phyloP scores from a whole-genome alignment of 2,113 vertebrate species.

The Ptyas mucosa region DNA sequence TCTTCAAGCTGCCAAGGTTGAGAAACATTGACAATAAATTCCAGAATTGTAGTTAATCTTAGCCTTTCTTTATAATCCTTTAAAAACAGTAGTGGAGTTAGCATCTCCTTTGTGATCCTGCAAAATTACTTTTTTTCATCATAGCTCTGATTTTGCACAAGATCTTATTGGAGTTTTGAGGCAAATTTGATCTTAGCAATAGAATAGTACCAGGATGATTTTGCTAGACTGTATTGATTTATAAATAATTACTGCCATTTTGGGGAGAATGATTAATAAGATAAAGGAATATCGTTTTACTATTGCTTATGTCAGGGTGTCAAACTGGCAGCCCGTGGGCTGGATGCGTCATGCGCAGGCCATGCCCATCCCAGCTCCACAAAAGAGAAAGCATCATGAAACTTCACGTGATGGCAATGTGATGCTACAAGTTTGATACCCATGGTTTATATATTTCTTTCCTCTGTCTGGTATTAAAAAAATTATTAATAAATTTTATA shows the following conservation, averaged over 20 bases:
- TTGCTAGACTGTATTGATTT: neutral
- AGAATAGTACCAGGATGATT: neutral
- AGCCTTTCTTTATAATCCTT: neutral
- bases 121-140: neutral
- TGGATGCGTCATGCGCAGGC: too few relatives aligned
- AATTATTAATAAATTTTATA: conserved; percentile 41
- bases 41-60: neutral
- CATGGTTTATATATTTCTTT: neutral
- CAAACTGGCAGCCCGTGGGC: too few relatives aligned
- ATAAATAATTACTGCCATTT: neutral
- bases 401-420: too few relatives aligned
- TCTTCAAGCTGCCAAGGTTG: neutral
- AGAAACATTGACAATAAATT: neutral
- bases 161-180: neutral
- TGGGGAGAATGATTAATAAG: neutral
- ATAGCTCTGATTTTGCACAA: neutral
- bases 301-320: neutral
- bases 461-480: neutral
- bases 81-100: neutral
- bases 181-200: neutral
- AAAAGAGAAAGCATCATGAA: too few relatives aligned
- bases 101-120: neutral
- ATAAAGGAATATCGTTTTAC: neutral
- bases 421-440: too few relatives aligned
- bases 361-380: too few relatives aligned